Evolutionary conservation across 2,888 invertebrate species (phyloP), one percentile per base, ranked within the genome.

Genomic region (Lasioglossum malachurum): DNA sequence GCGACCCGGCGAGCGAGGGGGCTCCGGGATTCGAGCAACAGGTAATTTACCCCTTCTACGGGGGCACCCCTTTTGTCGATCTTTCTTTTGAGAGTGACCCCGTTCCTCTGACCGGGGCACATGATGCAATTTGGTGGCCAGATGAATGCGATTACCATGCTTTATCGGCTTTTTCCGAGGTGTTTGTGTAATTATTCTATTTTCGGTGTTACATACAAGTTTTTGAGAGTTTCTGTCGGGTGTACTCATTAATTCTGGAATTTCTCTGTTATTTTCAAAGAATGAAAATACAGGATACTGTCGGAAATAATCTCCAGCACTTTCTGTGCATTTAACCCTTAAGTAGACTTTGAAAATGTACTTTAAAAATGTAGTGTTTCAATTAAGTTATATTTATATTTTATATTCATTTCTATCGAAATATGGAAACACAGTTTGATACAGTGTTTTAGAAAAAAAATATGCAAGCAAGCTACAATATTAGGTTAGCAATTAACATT

Each of bases 21-120:
- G 94, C 94, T 94, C 94, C 94, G 93, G 94, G 94, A 91, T 91
- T 92, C 92, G 94, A 94, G 95, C 95, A 95, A 95, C 95, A 95
- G 95, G 95, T 95, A 94, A 93, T 92, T 92, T 87, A 75, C 84
- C 23, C 49, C 77, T 82, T 78, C 64, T 82, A 72, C 76, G 46
- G 64, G 64, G 75, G 73, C 67, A 77, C 82, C 72, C 49, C 77
- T 80, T 67, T 46, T 69, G 60, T 49, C 44, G 75, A 49, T n/a
- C 44, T 73, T 49, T 44, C 46, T 19, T 74, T 73, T 49, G 12
- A 74, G 49, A 27, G 35, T 31, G 73, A 46, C 73, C 73, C 35
- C 35, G 67, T 53, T 76, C 49, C 35, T 41, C 35, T 5, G n/a
- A n/a, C 2, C n/a, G 23, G 27, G 71, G 8, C 19, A 53, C 64